Conservation (phyloP, 2,113 vertebrate genomes). For the Indicator maculatus region DNA sequence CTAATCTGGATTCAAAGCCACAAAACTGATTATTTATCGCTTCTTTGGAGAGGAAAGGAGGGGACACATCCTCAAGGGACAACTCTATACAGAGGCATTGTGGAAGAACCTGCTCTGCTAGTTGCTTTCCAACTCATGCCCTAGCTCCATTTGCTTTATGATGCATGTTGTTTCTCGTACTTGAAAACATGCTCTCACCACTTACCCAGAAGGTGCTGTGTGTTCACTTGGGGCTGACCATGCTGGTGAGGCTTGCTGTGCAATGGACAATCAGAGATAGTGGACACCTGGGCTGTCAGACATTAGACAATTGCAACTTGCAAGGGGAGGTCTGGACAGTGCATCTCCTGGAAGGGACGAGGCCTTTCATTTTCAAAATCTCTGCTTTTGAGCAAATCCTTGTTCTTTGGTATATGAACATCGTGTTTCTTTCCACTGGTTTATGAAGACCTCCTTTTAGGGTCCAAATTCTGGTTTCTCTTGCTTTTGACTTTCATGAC, state of each 20-base stretch:
- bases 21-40: neutral
- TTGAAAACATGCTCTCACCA: neutral
- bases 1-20: neutral
- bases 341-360: neutral
- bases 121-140: neutral
- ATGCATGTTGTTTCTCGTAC: neutral
- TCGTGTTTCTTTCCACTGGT: neutral
- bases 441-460: neutral
- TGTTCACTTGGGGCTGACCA: neutral
- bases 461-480: neutral
- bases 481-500: neutral
- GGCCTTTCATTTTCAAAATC: neutral
- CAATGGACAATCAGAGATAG: neutral
- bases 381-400: neutral
- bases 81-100: neutral
- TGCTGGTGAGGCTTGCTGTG: neutral
- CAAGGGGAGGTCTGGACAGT: neutral
- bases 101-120: neutral
- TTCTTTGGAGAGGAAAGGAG: neutral
- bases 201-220: neutral
- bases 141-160: neutral
- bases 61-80: neutral
- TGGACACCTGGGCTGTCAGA: neutral
- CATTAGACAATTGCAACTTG: neutral
- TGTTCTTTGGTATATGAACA: neutral